These are phyloP conservation scores for Tuta absoluta DNA, from an alignment of 2,888 invertebrate species.

Conservation along the genomic window DNA sequence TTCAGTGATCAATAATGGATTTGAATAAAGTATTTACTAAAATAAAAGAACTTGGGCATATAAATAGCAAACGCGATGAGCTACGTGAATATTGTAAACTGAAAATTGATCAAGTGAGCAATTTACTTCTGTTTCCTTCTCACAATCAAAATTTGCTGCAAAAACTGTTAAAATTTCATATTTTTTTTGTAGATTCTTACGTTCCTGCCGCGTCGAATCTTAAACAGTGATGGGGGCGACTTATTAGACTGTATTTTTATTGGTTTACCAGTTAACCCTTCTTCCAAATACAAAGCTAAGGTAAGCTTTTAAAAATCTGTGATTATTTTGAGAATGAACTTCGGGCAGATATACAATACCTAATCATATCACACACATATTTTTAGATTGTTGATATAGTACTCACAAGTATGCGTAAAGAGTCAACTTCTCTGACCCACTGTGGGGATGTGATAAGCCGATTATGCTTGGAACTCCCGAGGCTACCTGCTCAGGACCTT, in stretches of 20 bases:
- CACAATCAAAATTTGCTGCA: neutral
- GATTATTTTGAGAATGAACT: neutral
- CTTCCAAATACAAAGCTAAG: constrained; percentile 54
- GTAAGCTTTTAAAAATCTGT: constrained; percentile 40
- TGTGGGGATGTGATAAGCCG: constrained; percentile 64
- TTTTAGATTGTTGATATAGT: constrained; percentile 61
- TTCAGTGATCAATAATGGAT: constrained; percentile 49
- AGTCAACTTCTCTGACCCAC: constrained; percentile 63
- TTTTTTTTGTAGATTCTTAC: constrained; percentile 54
- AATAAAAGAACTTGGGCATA: constrained; percentile 61
- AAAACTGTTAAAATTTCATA: neutral
- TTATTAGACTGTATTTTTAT: constrained; percentile 62
- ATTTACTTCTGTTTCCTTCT: neutral
- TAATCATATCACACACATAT: constrained; percentile 4
- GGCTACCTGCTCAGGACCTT: constrained; percentile 53
- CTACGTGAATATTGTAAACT: constrained; percentile 57
- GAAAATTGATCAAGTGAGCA: constrained; percentile 56
- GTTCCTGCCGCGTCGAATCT: constrained; percentile 55
- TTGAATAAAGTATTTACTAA: constrained; percentile 47
- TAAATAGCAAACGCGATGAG: constrained; percentile 57
- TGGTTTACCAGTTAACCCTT: constrained; percentile 55
- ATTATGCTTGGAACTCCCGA: constrained; percentile 62
- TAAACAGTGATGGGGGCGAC: constrained; percentile 63
- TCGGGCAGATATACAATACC: neutral
- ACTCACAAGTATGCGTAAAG: constrained; percentile 57